Conservation (phyloP, 2,113 vertebrate genomes). For the Poeciliopsis prolifica region DNA sequence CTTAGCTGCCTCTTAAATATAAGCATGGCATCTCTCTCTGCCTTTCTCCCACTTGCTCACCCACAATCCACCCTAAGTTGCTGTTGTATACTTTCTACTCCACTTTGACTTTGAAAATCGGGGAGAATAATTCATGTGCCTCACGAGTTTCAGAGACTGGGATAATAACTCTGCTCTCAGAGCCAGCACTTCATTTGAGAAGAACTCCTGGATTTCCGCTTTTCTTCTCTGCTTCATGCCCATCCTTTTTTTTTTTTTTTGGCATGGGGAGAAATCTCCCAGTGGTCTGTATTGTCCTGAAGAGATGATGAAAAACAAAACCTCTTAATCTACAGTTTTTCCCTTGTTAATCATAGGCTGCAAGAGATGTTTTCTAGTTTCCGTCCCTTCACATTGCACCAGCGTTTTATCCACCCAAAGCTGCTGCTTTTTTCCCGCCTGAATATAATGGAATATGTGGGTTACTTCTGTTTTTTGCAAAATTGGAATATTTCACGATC, state of each 20-base stretch:
- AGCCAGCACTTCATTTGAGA: constrained; percentile 71
- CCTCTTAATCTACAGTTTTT: constrained; percentile 58
- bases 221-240: constrained; percentile 10
- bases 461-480: constrained; percentile 19
- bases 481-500: constrained; percentile 31
- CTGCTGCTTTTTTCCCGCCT: constrained; percentile 18
- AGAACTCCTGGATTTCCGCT: constrained; percentile 62
- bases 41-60: constrained; percentile 16
- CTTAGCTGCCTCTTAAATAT: constrained; percentile 45
- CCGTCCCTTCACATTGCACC: constrained; percentile 35
- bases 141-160: constrained; percentile 66
- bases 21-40: constrained; percentile 14
- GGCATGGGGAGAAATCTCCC: constrained; percentile 38
- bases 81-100: constrained; percentile 80
- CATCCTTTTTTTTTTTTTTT: constrained; percentile 14
- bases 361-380: constrained; percentile 46
- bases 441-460: constrained; percentile 27
- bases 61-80: constrained; percentile 63
- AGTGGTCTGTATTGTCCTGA: constrained; percentile 56
- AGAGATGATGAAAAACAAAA: constrained; percentile 49
- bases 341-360: constrained; percentile 56
- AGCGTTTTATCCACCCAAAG: constrained; percentile 26
- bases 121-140: constrained; percentile 82
- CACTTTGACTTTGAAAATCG: constrained; percentile 82
- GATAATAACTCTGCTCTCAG: constrained; percentile 72